A percentile compares a stretch with the other conserved stretches of the same genome.
Evolutionary conservation across 2,888 invertebrate species (phyloP).

Genomic region (Macrophya alboannulata): DNA sequence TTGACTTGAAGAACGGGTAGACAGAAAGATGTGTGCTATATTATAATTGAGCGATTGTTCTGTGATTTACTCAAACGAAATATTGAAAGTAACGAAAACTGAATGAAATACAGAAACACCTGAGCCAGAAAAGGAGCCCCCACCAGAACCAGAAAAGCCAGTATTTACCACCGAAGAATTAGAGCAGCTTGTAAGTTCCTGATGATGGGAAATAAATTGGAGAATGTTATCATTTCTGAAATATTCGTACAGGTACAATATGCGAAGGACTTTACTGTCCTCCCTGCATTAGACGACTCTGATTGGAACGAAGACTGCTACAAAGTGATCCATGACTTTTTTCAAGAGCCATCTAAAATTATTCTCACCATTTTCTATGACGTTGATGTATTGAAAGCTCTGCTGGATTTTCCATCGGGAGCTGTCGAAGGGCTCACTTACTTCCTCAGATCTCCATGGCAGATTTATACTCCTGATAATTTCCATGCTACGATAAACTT

Average conservation of each 20-base stretch:
- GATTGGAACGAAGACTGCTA: conserved; percentile 88
- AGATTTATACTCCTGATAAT: conserved; percentile 72
- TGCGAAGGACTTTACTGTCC: conserved; percentile 86
- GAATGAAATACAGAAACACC: conserved; percentile 69
- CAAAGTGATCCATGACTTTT: conserved; percentile 85
- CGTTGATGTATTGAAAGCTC: conserved; percentile 82
- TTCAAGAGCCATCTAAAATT: conserved; percentile 83
- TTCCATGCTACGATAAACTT: conserved; percentile 71
- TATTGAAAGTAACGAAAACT: not conserved
- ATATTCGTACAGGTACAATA: conserved; percentile 73
- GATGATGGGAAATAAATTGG: not conserved
- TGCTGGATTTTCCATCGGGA: conserved; percentile 83
- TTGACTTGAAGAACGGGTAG: not conserved
- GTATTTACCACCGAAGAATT: conserved; percentile 85
- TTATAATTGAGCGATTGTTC: not conserved
- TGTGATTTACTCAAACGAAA: not conserved
- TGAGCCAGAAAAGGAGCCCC: conserved; percentile 78
- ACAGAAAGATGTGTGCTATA: not conserved
- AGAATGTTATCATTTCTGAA: not conserved
- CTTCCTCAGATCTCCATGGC: conserved; percentile 82
- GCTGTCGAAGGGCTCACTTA: conserved; percentile 86
- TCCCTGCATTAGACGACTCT: conserved; percentile 87
- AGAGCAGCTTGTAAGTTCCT: conserved; percentile 80
- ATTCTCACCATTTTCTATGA: conserved; percentile 86
- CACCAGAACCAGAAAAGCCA: conserved; percentile 82